Conservation (phyloP, 2,797 vertebrate genomes). For the Micropoecilia bifurca region DNA sequence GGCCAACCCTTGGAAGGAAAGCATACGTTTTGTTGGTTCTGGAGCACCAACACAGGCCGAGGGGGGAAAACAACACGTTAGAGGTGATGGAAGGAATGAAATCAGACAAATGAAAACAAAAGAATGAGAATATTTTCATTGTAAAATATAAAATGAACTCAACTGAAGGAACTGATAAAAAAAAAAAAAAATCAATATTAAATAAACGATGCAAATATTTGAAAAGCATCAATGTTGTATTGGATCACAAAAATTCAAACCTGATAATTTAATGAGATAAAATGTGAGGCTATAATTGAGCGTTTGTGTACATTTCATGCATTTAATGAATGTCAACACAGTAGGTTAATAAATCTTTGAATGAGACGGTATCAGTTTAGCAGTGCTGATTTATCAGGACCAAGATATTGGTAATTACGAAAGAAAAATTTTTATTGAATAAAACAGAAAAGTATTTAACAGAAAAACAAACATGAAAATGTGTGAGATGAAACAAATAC, state of each 20-base stretch:
- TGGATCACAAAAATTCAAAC: not conserved
- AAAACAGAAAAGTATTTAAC: not conserved
- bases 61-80: constrained; percentile 92
- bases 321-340: not conserved
- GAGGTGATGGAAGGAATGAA: constrained; percentile 89
- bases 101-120: constrained; percentile 77
- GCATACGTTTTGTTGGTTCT: constrained; percentile 99
- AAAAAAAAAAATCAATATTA: constrained; percentile 11
- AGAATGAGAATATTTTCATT: constrained; percentile 45
- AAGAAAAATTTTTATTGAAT: not conserved
- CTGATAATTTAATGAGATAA: not conserved
- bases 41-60: constrained; percentile 96
- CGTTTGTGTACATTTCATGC: not conserved
- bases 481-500: not conserved
- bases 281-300: not conserved
- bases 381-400: not conserved
- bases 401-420: not conserved
- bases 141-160: constrained; percentile 18
- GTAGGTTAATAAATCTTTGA: not conserved
- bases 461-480: not conserved
- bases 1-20: constrained; percentile 99
- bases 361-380: not conserved
- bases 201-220: not conserved
- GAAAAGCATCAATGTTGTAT: not conserved
- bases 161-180: constrained; percentile 26